Evolutionary conservation across 2,888 invertebrate species (phyloP).

Genomic region (Tetheella fluctuosa): DNA sequence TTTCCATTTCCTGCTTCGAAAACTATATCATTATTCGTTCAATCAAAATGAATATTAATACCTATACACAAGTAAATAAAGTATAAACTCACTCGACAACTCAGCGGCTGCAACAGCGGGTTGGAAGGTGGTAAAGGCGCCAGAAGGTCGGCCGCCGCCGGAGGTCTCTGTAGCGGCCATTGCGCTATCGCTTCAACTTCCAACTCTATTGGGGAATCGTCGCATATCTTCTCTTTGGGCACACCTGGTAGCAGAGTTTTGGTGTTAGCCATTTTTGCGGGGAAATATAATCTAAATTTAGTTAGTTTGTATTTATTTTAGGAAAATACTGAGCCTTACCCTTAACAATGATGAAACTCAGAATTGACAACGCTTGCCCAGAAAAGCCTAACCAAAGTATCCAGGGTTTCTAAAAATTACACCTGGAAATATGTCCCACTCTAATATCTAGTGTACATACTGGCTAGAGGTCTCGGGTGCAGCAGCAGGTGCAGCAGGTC

Average conservation of each 20-base stretch:
- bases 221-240: conserved; percentile 91
- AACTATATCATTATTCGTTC: too few relatives aligned
- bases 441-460: conserved; percentile 43
- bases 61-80: too few relatives aligned
- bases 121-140: conserved; percentile 90
- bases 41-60: too few relatives aligned
- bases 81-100: conserved; percentile 47
- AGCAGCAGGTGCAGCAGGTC: conserved; percentile 94
- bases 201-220: conserved; percentile 94
- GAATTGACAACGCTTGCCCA: too few relatives aligned
- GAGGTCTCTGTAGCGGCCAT: conserved; percentile 91
- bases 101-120: conserved; percentile 80
- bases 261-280: not conserved
- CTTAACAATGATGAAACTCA: too few relatives aligned
- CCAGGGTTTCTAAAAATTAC: too few relatives aligned
- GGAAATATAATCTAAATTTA: not conserved
- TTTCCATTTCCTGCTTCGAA: too few relatives aligned
- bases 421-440: too few relatives aligned
- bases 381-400: too few relatives aligned
- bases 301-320: too few relatives aligned
- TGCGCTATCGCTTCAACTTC: conserved; percentile 94
- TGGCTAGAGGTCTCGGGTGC: conserved; percentile 87
- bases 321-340: too few relatives aligned
- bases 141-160: conserved; percentile 86
- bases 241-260: conserved; percentile 76